Percentiles rank a stretch among this genome's conserved stretches.
Evolutionary conservation across 2,888 invertebrate genomes (phyloP).

Genomic region (Xylota sylvarum): DNA sequence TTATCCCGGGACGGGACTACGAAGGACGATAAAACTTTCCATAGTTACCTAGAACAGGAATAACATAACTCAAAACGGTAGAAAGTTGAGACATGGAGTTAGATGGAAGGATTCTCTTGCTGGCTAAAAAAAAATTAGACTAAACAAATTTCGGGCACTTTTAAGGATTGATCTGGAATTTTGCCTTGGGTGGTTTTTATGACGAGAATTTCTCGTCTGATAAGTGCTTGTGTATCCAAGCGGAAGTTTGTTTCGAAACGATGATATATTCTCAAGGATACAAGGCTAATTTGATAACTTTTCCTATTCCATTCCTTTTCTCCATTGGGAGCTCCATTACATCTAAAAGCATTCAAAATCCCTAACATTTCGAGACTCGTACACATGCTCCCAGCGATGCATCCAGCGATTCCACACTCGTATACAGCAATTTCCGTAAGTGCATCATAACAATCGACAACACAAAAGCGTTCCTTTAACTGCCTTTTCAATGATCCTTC

Average conservation of each 20-base stretch:
- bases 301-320: not conserved
- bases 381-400: slow-evolving; percentile 10
- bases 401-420: not conserved
- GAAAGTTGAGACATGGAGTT: not conserved
- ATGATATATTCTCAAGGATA: too few species aligned
- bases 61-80: slow-evolving; percentile 1
- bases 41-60: not conserved
- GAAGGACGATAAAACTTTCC: not conserved
- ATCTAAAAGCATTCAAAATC: slow-evolving; percentile 23
- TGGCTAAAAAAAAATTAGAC: not conserved
- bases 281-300: not conserved
- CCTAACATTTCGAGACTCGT: not conserved
- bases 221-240: not conserved
- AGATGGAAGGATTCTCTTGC: not conserved
- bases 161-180: not conserved
- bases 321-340: slow-evolving; percentile 11
- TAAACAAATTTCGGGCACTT: not conserved
- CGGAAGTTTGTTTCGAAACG: too few species aligned
- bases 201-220: not conserved
- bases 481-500: slow-evolving; percentile 48
- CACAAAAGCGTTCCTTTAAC: slow-evolving; percentile 34
- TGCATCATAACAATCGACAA: slow-evolving; percentile 52
- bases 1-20: too few species aligned
- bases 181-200: not conserved
- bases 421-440: slow-evolving; percentile 28